Evolutionary conservation across 2,888 invertebrate species (phyloP), one percentile per base, ranked within the genome.

Genomic region (Portevinia maculata): DNA sequence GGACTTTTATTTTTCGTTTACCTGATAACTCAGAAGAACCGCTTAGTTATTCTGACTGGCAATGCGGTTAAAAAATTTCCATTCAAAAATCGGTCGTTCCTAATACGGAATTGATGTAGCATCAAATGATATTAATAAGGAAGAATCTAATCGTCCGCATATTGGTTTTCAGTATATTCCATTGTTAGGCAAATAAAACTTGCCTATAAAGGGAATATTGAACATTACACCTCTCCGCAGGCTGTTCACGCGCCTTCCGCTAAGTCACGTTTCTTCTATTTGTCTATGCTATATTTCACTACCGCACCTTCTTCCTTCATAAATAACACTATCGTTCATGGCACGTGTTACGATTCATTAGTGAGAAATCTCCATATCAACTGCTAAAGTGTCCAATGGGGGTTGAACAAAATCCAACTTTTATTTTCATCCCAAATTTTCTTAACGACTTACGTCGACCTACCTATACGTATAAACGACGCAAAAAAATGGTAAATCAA

Each of bases 321-420:
- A 59, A 70, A 59, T 70, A 34, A 52, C 7, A 41, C 41, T 60
- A 1, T 53, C 19, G 17, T 41, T 50, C 50, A 32, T 8, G 41
- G 70, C 48, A 70, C 59, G 52, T 70, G 70, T 39, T 70, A 41
- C n/a, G 50, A 41, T 60, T 70, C 52, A 70, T 70, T 52, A 60
- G 70, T 30, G 21, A 37, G 19, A 57, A 41, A 41, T 70, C 41
- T 41, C 41, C 70, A 60, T 39, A 59, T 50, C 59, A 39, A 48
- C 24, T 32, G 39, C 52, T 17, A 17, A 24, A 21, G 7, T 41
- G 17, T n/a, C 41, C 59, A 60, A 60, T 19, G 32, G 19, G 65
- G 28, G 65, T 52, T 65, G 52, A 46, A 48, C 44, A 55, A 67
- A 44, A 60, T 46, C 39, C 48, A 57, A 57, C 48, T 37, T 69